Percentiles rank a stretch among this genome's conserved stretches.
Conservation (phyloP, 1,140 invertebrate species). For the Aphis craccivora region DNA sequence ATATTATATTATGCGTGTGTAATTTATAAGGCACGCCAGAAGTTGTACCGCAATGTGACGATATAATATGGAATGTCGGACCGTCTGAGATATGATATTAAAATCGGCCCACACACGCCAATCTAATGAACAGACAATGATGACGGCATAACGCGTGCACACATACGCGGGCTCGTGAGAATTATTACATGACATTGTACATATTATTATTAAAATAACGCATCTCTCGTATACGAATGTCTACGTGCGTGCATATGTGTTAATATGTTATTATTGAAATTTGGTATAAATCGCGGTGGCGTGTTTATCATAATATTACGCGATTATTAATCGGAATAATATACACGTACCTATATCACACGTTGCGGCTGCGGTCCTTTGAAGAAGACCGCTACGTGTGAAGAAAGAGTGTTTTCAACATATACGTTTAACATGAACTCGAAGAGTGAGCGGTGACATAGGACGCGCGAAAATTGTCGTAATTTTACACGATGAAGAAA, state of each 20-base stretch:
- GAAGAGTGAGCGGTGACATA: neutral
- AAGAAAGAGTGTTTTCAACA: neutral
- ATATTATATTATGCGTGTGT: neutral
- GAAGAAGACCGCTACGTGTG: neutral
- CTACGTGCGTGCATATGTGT: neutral
- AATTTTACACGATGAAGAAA: neutral
- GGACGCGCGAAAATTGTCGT: neutral
- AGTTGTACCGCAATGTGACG: neutral
- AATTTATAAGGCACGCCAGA: neutral
- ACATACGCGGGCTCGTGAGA: neutral
- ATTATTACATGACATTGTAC: neutral
- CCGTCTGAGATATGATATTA: slow-evolving; percentile 8
- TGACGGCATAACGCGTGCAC: neutral
- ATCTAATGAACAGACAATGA: slow-evolving; percentile 10
- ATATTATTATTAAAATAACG: neutral
- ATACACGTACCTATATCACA: neutral
- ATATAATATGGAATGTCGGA: neutral
- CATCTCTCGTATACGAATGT: neutral
- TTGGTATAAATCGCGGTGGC: neutral
- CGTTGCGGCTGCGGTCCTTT: neutral
- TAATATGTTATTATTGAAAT: neutral
- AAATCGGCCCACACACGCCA: slow-evolving; percentile 18
- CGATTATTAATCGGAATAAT: neutral
- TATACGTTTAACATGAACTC: neutral
- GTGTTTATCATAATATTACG: neutral